phyloP scores from a whole-genome alignment of 1,140 invertebrate genomes.

The Panagrolaimus sp. region DNA sequence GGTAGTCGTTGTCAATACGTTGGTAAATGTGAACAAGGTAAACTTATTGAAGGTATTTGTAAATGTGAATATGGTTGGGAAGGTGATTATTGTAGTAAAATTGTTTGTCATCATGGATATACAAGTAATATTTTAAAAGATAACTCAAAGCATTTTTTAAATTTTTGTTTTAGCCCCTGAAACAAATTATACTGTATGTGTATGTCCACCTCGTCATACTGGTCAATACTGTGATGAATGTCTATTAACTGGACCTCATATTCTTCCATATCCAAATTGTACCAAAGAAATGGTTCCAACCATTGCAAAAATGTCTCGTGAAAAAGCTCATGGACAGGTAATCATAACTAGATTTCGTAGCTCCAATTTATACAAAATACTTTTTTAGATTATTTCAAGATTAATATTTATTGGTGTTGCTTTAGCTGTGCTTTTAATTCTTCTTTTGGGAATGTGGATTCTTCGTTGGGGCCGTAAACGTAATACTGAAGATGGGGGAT shows the following conservation, averaged over 20 bases:
- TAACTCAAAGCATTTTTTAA: neutral
- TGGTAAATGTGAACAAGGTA: slow-evolving; percentile 35
- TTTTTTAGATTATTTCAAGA: neutral
- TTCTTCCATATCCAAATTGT: slow-evolving; percentile 32
- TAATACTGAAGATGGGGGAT: neutral
- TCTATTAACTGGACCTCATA: slow-evolving; percentile 19
- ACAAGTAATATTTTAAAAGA: slow-evolving; percentile 17
- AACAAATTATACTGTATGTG: slow-evolving; percentile 13
- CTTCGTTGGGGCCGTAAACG: slow-evolving; percentile 6
- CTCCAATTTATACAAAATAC: no score
- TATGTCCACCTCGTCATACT: slow-evolving; percentile 30
- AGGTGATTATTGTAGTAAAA: slow-evolving; percentile 38
- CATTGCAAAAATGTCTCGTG: slow-evolving; percentile 20
- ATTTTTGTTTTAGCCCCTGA: slow-evolving; percentile 9
- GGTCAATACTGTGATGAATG: slow-evolving; percentile 33
- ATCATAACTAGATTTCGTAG: no score
- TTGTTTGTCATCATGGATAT: slow-evolving; percentile 46
- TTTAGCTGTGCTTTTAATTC: neutral
- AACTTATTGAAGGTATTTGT: slow-evolving; percentile 28
- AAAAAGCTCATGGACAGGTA: slow-evolving; percentile 14
- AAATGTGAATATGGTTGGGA: slow-evolving; percentile 33
- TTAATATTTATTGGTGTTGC: slow-evolving; percentile 1
- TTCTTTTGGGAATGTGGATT: slow-evolving; percentile 3
- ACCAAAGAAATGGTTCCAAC: slow-evolving; percentile 26
- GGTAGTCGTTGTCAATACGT: slow-evolving; percentile 39